Evolutionary conservation across 2,888 invertebrate genomes (phyloP).

Genomic region (Orchesella flavescens): DNA sequence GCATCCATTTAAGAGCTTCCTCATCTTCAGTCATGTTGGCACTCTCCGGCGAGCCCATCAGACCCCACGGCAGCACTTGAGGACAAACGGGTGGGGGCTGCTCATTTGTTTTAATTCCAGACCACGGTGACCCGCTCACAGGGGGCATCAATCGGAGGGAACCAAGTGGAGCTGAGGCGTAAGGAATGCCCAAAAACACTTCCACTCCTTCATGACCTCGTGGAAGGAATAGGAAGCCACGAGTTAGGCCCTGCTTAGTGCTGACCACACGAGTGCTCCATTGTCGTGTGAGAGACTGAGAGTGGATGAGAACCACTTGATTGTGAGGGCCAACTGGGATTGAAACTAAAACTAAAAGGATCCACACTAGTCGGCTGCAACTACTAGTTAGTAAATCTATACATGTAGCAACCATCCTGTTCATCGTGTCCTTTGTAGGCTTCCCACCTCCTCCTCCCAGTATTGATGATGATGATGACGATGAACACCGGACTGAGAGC

Average conservation of each 20-base stretch:
- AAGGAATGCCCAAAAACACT: constrained; percentile 80
- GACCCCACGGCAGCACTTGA: constrained; percentile 82
- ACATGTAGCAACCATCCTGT: constrained; percentile 13
- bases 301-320: constrained; percentile 48
- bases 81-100: constrained; percentile 93
- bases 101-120: constrained; percentile 90
- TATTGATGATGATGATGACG: no score
- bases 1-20: constrained; percentile 87
- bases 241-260: constrained; percentile 67
- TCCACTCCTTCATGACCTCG: constrained; percentile 69
- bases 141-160: constrained; percentile 96
- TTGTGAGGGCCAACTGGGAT: constrained; percentile 47
- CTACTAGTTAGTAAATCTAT: constrained; percentile 42
- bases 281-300: constrained; percentile 33
- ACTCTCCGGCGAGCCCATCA: constrained; percentile 78
- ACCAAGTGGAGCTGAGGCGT: constrained; percentile 92
- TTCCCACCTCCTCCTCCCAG: constrained; percentile 14
- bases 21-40: constrained; percentile 53
- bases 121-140: constrained; percentile 93
- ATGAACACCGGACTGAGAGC: not conserved
- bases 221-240: constrained; percentile 69
- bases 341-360: constrained; percentile 49
- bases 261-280: constrained; percentile 64
- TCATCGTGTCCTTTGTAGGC: constrained; percentile 17
- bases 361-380: constrained; percentile 43